Conservation (phyloP, 2,797 vertebrate species). For the Leptodactylus fallax region DNA sequence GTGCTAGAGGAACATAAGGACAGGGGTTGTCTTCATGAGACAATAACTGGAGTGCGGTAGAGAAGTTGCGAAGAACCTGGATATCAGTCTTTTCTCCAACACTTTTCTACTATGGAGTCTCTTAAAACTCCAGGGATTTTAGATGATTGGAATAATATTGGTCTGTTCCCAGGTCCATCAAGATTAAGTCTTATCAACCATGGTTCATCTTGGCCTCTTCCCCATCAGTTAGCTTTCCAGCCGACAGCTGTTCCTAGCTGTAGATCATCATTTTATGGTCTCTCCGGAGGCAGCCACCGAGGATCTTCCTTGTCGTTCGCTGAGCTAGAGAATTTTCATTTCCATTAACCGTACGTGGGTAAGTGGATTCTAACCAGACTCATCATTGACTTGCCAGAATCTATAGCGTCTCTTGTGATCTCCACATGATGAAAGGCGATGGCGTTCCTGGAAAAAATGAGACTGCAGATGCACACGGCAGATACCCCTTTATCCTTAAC, state of each 20-base stretch:
- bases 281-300: conserved; percentile 20
- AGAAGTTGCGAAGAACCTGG: background rate
- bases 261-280: background rate
- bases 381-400: background rate
- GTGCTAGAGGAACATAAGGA: no score
- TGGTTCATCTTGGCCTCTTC: conserved; percentile 39
- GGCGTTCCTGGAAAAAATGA: background rate
- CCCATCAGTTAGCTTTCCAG: background rate
- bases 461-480: conserved; percentile 5
- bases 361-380: conserved; percentile 3
- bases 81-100: background rate
- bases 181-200: background rate
- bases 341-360: background rate
- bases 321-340: conserved; percentile 18
- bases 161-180: conserved; percentile 32
- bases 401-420: background rate
- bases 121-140: background rate
- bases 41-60: no score
- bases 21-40: no score
- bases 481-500: conserved; percentile 45
- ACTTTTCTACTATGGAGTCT: background rate
- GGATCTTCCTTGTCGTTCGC: background rate
- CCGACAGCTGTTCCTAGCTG: background rate
- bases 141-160: background rate
- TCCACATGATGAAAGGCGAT: background rate